Base-by-base conservation (phyloP, 2,797 vertebrate species). In the Cyprinodon diabolis region DNA sequence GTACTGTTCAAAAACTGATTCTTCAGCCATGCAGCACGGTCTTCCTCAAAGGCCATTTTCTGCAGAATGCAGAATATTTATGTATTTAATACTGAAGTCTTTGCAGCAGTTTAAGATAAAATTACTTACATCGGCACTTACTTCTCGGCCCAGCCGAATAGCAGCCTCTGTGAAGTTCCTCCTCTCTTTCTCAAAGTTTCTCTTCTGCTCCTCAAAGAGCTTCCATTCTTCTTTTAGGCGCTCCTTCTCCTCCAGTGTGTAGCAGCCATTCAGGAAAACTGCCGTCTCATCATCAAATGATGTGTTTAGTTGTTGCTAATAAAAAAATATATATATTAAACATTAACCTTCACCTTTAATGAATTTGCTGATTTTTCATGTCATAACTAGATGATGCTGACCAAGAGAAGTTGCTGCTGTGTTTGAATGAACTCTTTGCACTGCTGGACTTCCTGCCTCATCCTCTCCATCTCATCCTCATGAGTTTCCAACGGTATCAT, bases 161-260 rank as follows among this genome's bases (percentile, higher is more conserved):
- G 98, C 98, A 68, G 98, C 98, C 66, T 99, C 98, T 0, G 98
- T 99, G 88, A 99, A 99, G 93, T 95, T 98, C 85, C 95, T 96
- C 81, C 98, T 95, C 82, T 99, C 98, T 86, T 93, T 96, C 89
- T 98, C 98, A 87, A 99, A 99, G 87, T 98, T 99, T 89, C 94
- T 97, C 89, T 96, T 98, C 86, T 99, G 98, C 43, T 99, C 98
- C 84, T 93, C 96, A 90, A 99, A 99, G 4, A 98, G 93, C 48
- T 89, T 95, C 98, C 97, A 99, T 68, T 99, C 98, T 84, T 99
- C 97, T 89, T 98, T 96, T 72, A 99, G 96, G 12, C 97, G 96
- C 76, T 99, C 98, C 76, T 96, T 97, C 86, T 99, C 98, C 88
- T 99, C 98, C 82, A 99, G 86, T 23, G 98, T 96, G 83, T 99